Conservation (phyloP, 2,113 vertebrate genomes). For the Phylloscopus trochiloides region DNA sequence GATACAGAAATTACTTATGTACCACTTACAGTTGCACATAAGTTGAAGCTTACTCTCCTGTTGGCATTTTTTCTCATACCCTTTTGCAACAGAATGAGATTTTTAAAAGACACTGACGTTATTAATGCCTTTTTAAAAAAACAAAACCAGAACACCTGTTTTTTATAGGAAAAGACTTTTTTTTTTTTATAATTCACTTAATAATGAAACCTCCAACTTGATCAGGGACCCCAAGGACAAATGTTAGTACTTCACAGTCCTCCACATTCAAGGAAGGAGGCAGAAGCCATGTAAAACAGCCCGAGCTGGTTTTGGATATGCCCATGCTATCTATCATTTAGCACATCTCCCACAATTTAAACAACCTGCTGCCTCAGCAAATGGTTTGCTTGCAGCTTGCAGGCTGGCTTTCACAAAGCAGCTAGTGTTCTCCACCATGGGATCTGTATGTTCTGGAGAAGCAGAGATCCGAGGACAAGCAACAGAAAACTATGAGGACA, state of each 20-base stretch:
- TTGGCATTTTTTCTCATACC: background rate
- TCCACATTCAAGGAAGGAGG: background rate
- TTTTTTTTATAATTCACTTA: background rate
- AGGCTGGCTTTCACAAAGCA: background rate
- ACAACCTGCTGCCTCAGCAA: background rate
- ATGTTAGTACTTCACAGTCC: fast-evolving
- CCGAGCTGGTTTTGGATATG: background rate
- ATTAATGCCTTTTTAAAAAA: background rate
- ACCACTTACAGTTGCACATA: background rate
- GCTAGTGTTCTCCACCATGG: background rate
- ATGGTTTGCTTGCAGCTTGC: background rate
- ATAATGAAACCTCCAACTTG: background rate
- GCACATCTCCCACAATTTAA: background rate
- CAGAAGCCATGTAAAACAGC: background rate
- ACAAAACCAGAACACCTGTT: fast-evolving
- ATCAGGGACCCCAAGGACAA: background rate
- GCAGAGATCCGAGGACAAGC: background rate
- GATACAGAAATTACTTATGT: background rate
- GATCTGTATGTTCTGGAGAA: background rate
- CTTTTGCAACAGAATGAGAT: background rate
- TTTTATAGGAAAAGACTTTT: background rate
- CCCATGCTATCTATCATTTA: background rate
- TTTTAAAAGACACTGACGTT: background rate
- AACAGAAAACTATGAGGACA: background rate
- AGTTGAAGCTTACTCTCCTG: background rate